These are phyloP conservation scores for Drosophila imparisetae DNA, from an alignment of 2,888 invertebrate species.

Conservation along the genomic window DNA sequence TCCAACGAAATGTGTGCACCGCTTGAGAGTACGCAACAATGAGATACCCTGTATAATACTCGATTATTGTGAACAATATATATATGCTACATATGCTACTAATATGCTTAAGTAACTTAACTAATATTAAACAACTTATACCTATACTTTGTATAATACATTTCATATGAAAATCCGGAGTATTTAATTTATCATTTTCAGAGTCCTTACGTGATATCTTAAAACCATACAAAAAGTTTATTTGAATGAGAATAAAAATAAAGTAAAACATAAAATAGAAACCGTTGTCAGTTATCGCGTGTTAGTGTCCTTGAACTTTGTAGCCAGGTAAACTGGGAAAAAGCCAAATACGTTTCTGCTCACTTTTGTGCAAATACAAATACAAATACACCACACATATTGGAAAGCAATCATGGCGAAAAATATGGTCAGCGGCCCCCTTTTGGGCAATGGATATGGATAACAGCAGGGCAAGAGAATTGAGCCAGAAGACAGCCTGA, in stretches of 20 bases:
- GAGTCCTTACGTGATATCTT: background rate
- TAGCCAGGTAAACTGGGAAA: slow-evolving; percentile 44
- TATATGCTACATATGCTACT: no score
- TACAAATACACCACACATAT: slow-evolving; percentile 34
- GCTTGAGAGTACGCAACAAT: no score
- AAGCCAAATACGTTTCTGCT: slow-evolving; percentile 48
- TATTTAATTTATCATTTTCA: background rate
- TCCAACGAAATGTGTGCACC: background rate
- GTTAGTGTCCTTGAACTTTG: slow-evolving; percentile 74
- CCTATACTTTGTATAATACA: background rate
- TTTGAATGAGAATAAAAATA: background rate
- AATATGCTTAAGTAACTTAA: background rate
- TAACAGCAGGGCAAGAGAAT: background rate
- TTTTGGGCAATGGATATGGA: slow-evolving; percentile 16
- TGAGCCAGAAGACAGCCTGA: slow-evolving; percentile 18
- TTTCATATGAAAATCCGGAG: background rate
- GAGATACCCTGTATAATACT: background rate
- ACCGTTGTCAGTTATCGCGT: slow-evolving; percentile 25
- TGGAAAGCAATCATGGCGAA: slow-evolving; percentile 65
- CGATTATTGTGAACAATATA: background rate
- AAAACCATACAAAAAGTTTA: background rate
- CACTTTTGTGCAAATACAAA: slow-evolving; percentile 23
- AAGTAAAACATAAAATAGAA: slow-evolving; percentile 13
- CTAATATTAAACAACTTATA: background rate
- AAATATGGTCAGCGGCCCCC: slow-evolving; percentile 47